Base-by-base conservation (phyloP, 1,140 invertebrate species). In the Bombus ignitus region DNA sequence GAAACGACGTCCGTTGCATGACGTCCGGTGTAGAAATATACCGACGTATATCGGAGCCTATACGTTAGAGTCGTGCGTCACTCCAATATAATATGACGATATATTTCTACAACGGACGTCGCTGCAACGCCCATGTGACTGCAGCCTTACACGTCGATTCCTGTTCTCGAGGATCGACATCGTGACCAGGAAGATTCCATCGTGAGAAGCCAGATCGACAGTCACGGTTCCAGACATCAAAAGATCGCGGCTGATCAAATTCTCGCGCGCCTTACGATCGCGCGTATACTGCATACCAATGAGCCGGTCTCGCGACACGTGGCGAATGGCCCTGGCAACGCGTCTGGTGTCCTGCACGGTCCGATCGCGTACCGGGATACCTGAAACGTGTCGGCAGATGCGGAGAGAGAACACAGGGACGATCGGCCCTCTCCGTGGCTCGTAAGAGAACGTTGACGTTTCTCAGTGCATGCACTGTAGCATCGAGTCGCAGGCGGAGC, bases 401-500 rank as follows among this genome's bases (percentile, higher is more conserved):
- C 77, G n/a, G 22, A 53, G 72, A 53, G 53, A 44, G 80, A 59
- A 47, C 28, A 15, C 75, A 39, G 47, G 18, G 42, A 68, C 15
- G 42, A n/a, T 28, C n/a, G 75, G 9, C 28, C 39, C 72, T 44
- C 25, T 62, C 28, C 18, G 66, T 37, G 68, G 15, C 65, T n/a
- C 37, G 74, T 35, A 18, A 28, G 44, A 81, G 37, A 59, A 65
- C 42, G 76, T 85, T 85, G 88, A 91, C 86, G 90, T 89, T 88
- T 86, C 84, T 44, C 87, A 8, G 81, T 86, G 85, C 84, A 83
- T 88, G 82, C 83, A 90, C 73, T 62, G 83, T 84, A 73, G 81
- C 70, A 62, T 62, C 83, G 90, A 42, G 79, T 89, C 73, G 89
- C 90, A 92, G 91, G 91, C 91, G 91, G 91, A 92, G 91, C 91